Conservation (phyloP, 2,888 invertebrate genomes). For the Rutpela maculata region DNA sequence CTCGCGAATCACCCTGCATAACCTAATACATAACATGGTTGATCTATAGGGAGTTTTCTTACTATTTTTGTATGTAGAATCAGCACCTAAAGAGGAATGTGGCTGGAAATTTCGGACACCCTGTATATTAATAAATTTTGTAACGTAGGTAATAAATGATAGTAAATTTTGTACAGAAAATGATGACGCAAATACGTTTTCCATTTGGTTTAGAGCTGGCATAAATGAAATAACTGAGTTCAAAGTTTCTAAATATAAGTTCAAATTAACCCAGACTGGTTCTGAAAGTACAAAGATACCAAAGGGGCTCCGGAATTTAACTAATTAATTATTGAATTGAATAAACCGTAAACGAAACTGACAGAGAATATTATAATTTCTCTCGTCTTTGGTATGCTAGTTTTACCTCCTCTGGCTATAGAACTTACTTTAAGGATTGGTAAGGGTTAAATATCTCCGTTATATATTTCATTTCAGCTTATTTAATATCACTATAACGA, state of each 20-base stretch:
- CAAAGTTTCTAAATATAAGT: slow-evolving; percentile 1
- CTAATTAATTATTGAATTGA: background rate
- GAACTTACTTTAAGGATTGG: background rate
- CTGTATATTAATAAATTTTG: no score
- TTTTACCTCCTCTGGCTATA: slow-evolving; percentile 6
- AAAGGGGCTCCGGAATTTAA: background rate
- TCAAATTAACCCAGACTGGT: background rate
- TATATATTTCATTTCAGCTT: background rate
- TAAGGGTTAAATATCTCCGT: background rate
- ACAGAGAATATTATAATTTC: background rate
- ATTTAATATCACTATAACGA: background rate
- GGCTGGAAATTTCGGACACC: no score
- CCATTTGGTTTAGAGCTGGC: background rate
- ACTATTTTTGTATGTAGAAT: no score
- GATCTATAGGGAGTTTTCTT: no score
- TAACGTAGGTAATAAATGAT: no score
- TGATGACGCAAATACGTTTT: background rate
- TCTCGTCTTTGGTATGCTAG: background rate
- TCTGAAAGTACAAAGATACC: background rate
- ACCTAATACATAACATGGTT: no score
- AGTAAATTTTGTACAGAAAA: no score
- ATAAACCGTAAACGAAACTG: background rate
- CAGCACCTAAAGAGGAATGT: no score
- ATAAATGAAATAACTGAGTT: background rate
- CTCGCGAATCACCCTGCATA: no score